Evolutionary conservation across 2,113 vertebrate genomes (phyloP), one percentile per base, ranked within the genome.

Genomic region (Microtus ochrogaster): DNA sequence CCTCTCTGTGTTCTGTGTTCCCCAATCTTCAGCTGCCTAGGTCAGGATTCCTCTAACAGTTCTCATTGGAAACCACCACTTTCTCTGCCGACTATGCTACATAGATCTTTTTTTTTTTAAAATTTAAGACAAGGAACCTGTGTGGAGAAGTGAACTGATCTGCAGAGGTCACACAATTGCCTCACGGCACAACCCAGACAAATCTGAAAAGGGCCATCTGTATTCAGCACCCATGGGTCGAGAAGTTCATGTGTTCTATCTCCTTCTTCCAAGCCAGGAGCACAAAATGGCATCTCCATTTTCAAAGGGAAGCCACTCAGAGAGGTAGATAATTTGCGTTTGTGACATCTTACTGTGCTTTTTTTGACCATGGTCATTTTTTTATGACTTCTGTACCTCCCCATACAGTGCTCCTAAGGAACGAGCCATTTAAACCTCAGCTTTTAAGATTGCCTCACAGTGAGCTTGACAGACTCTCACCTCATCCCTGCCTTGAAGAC

Each of bases 301-400:
- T 77, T 86, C 66, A 74, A 76, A 78, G 55, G 65, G 26, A 74
- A 65, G 44, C 41, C 76, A 58, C 5, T 84, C 65, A 81, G 84
- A 84, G 63, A 79, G n/a, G 36, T 52, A 84, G 24, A 65, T 41
- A 68, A 65, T 77, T 85, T 85, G 39, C 4, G 3, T 77, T 94
- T 47, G n/a, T 81, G 41, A 94, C 79, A 88, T 92, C 92, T 61
- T 58, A 44, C 79, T 33, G 21, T 28, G 49, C 65, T 9, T 81
- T 90, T 77, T 39, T 39, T 52, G 66, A 72, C 11, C 72, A 14
- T 4, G 49, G 19, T 88, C 82, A 88, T 73, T 85, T 97, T 97
- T 96, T 77, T 55, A 96, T 77, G 14, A 77, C 36, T 66, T 90
- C 47, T 72, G 9, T 9, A 52, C 2, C 65, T 65, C 76, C 2